Conservation (phyloP, 1,140 invertebrate genomes). For the Campoletis sonorensis region DNA sequence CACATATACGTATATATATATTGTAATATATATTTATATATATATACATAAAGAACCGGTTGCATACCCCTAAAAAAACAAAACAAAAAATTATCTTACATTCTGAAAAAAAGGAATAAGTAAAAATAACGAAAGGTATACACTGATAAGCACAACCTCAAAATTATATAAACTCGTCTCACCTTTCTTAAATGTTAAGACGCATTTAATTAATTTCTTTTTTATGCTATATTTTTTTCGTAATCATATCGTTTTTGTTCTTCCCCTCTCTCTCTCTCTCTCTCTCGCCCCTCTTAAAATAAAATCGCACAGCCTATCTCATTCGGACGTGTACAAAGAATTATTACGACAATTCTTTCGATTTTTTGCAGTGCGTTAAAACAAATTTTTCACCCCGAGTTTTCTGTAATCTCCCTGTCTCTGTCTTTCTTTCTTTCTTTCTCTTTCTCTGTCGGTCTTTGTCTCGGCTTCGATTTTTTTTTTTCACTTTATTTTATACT, state of each 20-base stretch:
- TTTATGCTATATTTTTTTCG: conserved; percentile 50
- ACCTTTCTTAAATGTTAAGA: conserved; percentile 75
- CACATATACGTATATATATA: too few relatives aligned
- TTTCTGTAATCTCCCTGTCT: not conserved
- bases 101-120: conserved; percentile 32
- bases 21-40: conserved; percentile 9
- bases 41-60: not conserved
- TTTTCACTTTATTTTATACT: too few relatives aligned
- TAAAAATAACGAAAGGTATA: conserved; percentile 18
- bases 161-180: conserved; percentile 75
- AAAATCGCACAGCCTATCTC: conserved; percentile 73
- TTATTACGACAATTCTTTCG: conserved; percentile 27
- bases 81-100: conserved; percentile 9
- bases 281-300: conserved; percentile 61
- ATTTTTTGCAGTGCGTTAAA: conserved; percentile 72
- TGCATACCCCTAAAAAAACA: conserved; percentile 16
- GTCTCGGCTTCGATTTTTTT: not conserved
- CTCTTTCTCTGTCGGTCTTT: conserved; percentile 50
- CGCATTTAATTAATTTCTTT: conserved; percentile 66
- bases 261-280: not conserved
- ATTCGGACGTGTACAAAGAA: conserved; percentile 57
- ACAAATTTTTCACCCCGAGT: conserved; percentile 73
- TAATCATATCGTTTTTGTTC: conserved; percentile 60
- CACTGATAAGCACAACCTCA: conserved; percentile 65
- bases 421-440: conserved; percentile 35